These are phyloP conservation scores for Teleogryllus oceanicus DNA, from an alignment of 2,888 invertebrate species.

Conservation along the genomic window DNA sequence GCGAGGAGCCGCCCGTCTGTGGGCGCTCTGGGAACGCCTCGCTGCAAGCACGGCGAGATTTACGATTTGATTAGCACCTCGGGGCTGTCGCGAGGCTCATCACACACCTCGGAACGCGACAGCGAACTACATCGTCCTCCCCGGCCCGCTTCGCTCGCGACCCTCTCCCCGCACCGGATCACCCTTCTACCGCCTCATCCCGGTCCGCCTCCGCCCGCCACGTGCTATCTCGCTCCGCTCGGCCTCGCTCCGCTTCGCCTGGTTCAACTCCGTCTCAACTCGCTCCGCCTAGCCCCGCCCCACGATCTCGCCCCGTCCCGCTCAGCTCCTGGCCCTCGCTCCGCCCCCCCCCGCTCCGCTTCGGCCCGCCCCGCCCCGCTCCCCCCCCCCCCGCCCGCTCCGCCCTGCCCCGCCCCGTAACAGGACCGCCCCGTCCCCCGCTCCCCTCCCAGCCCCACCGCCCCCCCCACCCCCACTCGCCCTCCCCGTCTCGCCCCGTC, in stretches of 20 bases:
- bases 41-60: neutral
- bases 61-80: conserved; percentile 6
- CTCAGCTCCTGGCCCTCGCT: too few relatives aligned
- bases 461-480: too few relatives aligned
- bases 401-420: too few relatives aligned
- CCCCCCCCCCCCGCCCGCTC: too few relatives aligned
- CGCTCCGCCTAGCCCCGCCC: neutral
- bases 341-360: too few relatives aligned
- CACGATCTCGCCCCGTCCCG: accelerated
- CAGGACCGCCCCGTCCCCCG: too few relatives aligned
- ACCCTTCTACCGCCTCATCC: neutral
- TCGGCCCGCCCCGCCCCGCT: too few relatives aligned
- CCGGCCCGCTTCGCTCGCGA: neutral
- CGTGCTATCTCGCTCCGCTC: too few relatives aligned
- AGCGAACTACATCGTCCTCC: neutral
- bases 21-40: neutral
- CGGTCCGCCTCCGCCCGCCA: neutral
- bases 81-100: neutral
- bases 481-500: too few relatives aligned
- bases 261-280: neutral
- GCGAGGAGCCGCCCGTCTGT: neutral
- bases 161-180: neutral
- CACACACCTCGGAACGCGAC: neutral
- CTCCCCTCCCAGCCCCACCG: too few relatives aligned
- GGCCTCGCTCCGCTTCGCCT: too few relatives aligned